These are phyloP conservation scores for Fregata magnificens DNA, from an alignment of 2,113 vertebrate genomes.

Conservation along the genomic window DNA sequence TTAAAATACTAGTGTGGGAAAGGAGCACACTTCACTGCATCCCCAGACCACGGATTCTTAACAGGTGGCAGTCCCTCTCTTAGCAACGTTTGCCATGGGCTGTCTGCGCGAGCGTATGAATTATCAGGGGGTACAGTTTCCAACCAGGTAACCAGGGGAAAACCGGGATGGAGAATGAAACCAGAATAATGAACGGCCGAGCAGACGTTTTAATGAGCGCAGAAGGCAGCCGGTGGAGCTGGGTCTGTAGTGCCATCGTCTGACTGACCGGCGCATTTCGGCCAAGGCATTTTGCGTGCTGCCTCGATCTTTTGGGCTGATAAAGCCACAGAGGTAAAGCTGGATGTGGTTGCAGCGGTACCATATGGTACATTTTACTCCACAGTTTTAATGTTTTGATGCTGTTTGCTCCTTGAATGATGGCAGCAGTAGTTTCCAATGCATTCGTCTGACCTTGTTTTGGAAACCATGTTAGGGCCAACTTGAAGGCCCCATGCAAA, in stretches of 20 bases:
- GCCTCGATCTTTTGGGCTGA: background rate
- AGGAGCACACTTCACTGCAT: slow-evolving; percentile 77
- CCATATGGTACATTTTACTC: slow-evolving; percentile 42
- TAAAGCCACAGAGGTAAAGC: background rate
- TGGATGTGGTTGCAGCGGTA: background rate
- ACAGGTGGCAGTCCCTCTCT: slow-evolving; percentile 82
- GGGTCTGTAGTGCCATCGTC: slow-evolving; percentile 63
- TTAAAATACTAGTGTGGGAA: slow-evolving; percentile 90
- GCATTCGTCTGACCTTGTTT: slow-evolving; percentile 11
- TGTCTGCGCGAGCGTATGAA: slow-evolving; percentile 71
- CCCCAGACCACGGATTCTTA: slow-evolving; percentile 79
- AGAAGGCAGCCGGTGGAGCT: background rate
- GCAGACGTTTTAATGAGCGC: slow-evolving; percentile 53
- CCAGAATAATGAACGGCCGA: slow-evolving; percentile 61
- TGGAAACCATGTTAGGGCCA: slow-evolving; percentile 11
- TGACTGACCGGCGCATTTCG: slow-evolving; percentile 25
- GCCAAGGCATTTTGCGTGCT: rapidly evolving
- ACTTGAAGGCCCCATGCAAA: background rate
- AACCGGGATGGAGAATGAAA: slow-evolving; percentile 71
- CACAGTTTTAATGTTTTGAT: slow-evolving; percentile 41
- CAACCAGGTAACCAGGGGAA: slow-evolving; percentile 80
- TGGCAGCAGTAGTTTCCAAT: slow-evolving; percentile 25
- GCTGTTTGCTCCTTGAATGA: slow-evolving; percentile 17
- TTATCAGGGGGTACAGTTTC: slow-evolving; percentile 81
- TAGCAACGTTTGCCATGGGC: slow-evolving; percentile 84